Conservation (phyloP, 1,140 invertebrate genomes). For the Tigriopus japonicus region DNA sequence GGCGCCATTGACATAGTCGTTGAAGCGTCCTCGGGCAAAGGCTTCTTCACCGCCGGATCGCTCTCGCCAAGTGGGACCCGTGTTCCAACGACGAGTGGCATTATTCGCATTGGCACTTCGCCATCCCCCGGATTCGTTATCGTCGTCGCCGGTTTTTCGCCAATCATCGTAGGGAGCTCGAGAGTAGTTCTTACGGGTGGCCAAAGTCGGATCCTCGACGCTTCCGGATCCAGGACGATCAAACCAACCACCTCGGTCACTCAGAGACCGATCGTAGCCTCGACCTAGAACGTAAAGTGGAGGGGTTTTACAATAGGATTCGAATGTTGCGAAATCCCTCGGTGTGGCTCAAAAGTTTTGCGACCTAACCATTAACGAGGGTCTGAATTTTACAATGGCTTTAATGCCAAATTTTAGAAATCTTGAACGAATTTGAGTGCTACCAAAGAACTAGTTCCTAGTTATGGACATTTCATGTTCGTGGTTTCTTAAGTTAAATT, state of each 20-base stretch:
- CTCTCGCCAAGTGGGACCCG: neutral
- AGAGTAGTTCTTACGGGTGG: slow-evolving; percentile 7
- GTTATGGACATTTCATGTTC: too few species aligned
- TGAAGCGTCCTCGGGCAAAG: neutral
- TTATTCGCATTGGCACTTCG: neutral
- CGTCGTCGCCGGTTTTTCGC: neutral
- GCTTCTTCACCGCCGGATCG: neutral
- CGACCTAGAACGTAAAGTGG: neutral
- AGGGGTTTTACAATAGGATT: slow-evolving; percentile 14
- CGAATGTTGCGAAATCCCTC: slow-evolving; percentile 1
- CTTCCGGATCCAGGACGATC: slow-evolving; percentile 3
- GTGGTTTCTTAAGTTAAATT: too few species aligned
- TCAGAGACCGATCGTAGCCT: slow-evolving; percentile 14
- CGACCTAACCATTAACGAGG: too few species aligned
- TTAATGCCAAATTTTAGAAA: too few species aligned
- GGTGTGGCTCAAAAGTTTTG: too few species aligned
- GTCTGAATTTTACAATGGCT: too few species aligned
- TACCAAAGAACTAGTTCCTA: too few species aligned
- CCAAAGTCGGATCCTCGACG: neutral
- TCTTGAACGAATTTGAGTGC: too few species aligned
- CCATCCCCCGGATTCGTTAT: neutral
- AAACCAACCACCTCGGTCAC: slow-evolving; percentile 13
- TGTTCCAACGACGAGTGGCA: neutral
- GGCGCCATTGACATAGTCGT: neutral
- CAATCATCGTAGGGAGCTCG: slow-evolving; percentile 9